Base-by-base conservation (phyloP, 2,888 invertebrate genomes). In the Odontothrips loti region DNA sequence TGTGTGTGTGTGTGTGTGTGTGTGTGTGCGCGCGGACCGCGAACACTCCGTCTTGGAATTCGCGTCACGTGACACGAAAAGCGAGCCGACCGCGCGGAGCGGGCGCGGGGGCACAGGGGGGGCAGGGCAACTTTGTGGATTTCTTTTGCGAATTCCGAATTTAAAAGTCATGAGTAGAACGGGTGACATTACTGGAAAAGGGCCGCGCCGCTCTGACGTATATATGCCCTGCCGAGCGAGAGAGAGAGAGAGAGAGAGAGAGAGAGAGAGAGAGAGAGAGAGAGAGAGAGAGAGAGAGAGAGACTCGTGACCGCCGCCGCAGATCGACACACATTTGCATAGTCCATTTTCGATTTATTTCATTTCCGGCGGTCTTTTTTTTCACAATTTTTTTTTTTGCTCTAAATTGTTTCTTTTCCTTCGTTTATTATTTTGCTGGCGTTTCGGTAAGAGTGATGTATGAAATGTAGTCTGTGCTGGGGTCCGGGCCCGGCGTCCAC, bases 291-390 rank as follows among this genome's bases (percentile, higher is more conserved):
- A 43, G 6, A 43, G 34, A 43, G 34, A 43, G 34, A 4, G 34
- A 6, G 34, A 6, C 34, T 6, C 34, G 34, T 43, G 34, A n/a
- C 34, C 3, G 15, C 17, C 11, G 58, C 58, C 58, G 34, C 34
- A 43, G 34, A 58, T 58, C 34, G 34, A 43, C 34, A 43, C 34
- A 17, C 17, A 75, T 75, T 75, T 75, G 68, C 68, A 75, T 75
- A 75, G 68, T 75, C 68, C 68, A 75, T 75, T 75, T 75, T 75
- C 68, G 68, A 75, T 75, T 75, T 75, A 75, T 75, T 75, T 75
- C 68, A 75, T 75, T 75, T 75, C 34, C 34, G 34, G 2, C 34
- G 34, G 34, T 6, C 34, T 43, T 2, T 43, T 43, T 43, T 43
- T 43, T 43, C 2, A 43, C 2, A 43, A 43, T 43, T 43, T 43